phyloP scores from a whole-genome alignment of 2,113 vertebrate species.

The Cranoglanis bouderius region DNA sequence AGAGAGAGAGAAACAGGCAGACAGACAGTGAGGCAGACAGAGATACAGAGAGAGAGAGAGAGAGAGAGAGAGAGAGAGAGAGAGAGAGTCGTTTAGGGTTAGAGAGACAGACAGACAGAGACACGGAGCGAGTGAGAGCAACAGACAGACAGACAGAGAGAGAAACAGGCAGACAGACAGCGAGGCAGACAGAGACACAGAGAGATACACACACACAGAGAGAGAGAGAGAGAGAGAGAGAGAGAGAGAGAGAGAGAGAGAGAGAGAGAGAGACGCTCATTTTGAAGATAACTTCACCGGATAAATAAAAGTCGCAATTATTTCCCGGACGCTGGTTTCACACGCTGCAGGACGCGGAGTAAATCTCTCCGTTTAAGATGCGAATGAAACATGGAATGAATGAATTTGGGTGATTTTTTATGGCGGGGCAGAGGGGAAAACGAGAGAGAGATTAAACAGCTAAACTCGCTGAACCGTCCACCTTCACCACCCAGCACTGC shows the following conservation, averaged over 20 bases:
- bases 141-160: background rate
- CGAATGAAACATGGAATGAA: slow-evolving; percentile 62
- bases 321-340: slow-evolving; percentile 51
- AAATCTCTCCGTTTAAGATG: slow-evolving; percentile 56
- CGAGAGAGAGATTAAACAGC: slow-evolving; percentile 21
- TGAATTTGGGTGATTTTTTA: slow-evolving; percentile 50
- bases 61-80: background rate
- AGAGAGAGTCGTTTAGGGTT: fast-evolving
- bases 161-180: background rate
- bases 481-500: background rate
- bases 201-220: background rate
- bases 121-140: background rate
- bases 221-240: background rate
- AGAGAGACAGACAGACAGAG: background rate
- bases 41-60: background rate
- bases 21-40: background rate
- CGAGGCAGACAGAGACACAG: background rate
- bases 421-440: slow-evolving; percentile 38
- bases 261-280: slow-evolving; percentile 38
- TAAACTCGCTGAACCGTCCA: background rate
- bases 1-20: background rate
- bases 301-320: slow-evolving; percentile 58
- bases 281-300: slow-evolving; percentile 54
- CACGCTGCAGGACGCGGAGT: slow-evolving; percentile 50
- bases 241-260: background rate